Evolutionary conservation across 2,888 invertebrate species (phyloP), one percentile per base, ranked within the genome.

Genomic region (Prenolepis imparis): DNA sequence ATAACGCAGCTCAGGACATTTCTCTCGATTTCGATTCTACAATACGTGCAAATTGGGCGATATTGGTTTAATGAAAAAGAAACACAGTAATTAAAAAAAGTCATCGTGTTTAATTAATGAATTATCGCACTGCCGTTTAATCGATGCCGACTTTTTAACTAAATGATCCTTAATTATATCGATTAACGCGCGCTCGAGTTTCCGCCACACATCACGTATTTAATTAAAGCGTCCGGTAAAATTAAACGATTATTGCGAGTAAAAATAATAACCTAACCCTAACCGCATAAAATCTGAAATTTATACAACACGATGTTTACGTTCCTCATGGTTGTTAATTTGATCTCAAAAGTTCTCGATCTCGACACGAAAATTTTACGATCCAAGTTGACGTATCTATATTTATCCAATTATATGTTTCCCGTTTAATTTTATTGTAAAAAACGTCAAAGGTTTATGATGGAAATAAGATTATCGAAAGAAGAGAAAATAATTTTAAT

Each of bases 211-310:
- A 61, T 70, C 44, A 80, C 5, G 59, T 80, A 61, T 80, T 80
- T 80, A 80, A 80, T 80, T 80, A 80, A 80, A 70, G 3, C 36
- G 15, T 44, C 44, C 11, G 44, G 32, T 32, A 32, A 48, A 70
- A 44, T 70, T 80, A 80, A 44, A 78, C 11, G 59, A 18, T 70
- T 44, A 44, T 78, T 21, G 21, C 21, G 18, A 61, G 24, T 44
- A 36, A 80, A 80, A 80, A 44, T 48, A 70, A 77, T 1, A 21
- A 55, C 3, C 12, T 59, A 32, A 78, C 32, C 3, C 12, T 59
- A 32, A 78, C 32, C 68, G 44, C 78, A 59, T 78, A 80, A 80
- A 80, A 24, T 70, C 8, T 12, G 59, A 70, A 36, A 59, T 80
- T 80, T 59, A 80, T 61, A 44, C 44, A 80, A n/a, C n/a, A 52